Percentiles rank a stretch among this genome's conserved stretches.
These are phyloP conservation scores for Coelinius sp. DNA, from an alignment of 2,888 invertebrate species.

Conservation along the genomic window DNA sequence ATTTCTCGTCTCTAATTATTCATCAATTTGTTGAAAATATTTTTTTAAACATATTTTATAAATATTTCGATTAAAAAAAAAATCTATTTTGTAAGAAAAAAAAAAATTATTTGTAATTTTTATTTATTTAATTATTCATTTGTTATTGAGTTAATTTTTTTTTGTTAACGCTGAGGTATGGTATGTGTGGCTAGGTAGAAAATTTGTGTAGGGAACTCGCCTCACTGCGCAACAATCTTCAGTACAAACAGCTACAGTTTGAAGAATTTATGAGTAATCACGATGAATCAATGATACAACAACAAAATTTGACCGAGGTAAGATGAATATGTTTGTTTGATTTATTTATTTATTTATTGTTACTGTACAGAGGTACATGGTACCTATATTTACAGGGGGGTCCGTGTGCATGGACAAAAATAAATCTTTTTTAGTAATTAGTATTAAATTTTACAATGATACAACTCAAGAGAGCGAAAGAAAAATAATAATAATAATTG, in stretches of 20 bases:
- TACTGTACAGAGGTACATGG: too few relatives aligned
- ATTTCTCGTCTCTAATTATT: conserved; percentile 4
- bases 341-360: too few relatives aligned
- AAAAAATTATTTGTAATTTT: not conserved
- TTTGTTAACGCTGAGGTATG: conserved; percentile 71
- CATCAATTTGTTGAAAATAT: conserved; percentile 1
- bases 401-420: too few relatives aligned
- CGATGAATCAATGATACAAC: conserved; percentile 52
- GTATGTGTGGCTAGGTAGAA: conserved; percentile 69
- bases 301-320: conserved; percentile 29
- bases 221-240: conserved; percentile 69
- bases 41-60: conserved; percentile 23
- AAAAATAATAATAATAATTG: too few relatives aligned
- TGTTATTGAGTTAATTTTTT: conserved; percentile 41
- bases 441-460: too few relatives aligned
- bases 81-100: not conserved
- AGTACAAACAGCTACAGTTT: conserved; percentile 68
- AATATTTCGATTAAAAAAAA: conserved; percentile 16
- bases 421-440: too few relatives aligned
- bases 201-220: conserved; percentile 71
- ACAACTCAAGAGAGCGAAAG: too few relatives aligned
- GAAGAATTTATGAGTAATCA: conserved; percentile 67
- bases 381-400: too few relatives aligned
- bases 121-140: conserved; percentile 17
- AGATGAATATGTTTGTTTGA: not conserved